Evolutionary conservation across 64 coral and sea anemone species (phyloP).

Genomic region (Pocillopora damicornis): DNA sequence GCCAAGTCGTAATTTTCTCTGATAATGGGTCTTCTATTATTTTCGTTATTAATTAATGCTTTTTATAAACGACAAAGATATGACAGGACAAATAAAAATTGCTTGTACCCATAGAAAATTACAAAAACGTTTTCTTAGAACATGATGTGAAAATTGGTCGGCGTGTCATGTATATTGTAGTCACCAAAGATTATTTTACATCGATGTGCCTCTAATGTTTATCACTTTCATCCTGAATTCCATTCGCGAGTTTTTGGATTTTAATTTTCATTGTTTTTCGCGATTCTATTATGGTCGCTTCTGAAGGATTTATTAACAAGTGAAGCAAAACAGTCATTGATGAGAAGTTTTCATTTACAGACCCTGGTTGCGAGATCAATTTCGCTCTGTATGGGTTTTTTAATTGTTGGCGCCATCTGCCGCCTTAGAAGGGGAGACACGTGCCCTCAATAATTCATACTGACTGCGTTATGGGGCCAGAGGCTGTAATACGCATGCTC

Average conservation of each 20-base stretch:
- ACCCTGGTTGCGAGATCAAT: conserved; percentile 30
- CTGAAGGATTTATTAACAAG: not conserved
- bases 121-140: conserved; percentile 27
- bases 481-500: conserved; percentile 14
- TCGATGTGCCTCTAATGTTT: not conserved
- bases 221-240: not conserved
- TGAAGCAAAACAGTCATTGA: not conserved
- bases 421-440: not conserved
- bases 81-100: conserved; percentile 43
- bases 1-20: conserved; percentile 8
- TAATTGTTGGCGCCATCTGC: conserved; percentile 45
- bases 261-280: not conserved
- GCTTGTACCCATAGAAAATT: conserved; percentile 19
- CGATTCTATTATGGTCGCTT: not conserved
- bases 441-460: conserved; percentile 47
- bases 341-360: conserved; percentile 37
- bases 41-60: conserved; percentile 37
- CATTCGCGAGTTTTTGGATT: not conserved
- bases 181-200: conserved; percentile 1
- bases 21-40: conserved; percentile 38
- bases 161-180: conserved; percentile 8
- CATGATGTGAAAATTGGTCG: conserved; percentile 21
- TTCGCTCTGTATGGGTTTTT: conserved; percentile 37
- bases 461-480: conserved; percentile 15
- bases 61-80: conserved; percentile 35